Evolutionary conservation across 2,113 vertebrate genomes (phyloP), one percentile per base, ranked within the genome.

Genomic region (Callionymus lyra): DNA sequence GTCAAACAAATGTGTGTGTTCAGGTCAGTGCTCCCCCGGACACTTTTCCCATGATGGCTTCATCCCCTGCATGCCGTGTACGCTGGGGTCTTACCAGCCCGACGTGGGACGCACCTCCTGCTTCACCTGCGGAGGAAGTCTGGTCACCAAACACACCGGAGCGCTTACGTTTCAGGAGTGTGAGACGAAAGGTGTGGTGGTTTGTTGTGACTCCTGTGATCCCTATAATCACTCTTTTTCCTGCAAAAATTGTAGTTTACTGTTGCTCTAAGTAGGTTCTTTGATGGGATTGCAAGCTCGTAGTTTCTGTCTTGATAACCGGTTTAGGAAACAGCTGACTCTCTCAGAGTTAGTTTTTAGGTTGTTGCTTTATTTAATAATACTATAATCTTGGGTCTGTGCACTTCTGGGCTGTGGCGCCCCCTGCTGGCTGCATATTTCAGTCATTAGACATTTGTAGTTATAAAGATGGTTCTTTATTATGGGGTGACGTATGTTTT

Each of bases 1-100:
- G 21, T 27, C 21, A 4, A 8, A 4, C 14, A n/a, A 12, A 58
- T 64, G 37, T 70, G 21, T 69, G 27, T 61, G 16, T 43, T 44
- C 88, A 86, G 95, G 88, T 74, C 89, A 93, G 59, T 99, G 95
- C 56, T 80, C 77, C 14, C 86, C 86, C 0, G 94, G 95, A 56
- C 89, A 94, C 59, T 88, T 87, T 76, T 98, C 95, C 35, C 60
- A 65, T 0, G 89, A 96, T 1, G 95, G 95, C 55, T 93, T 98
- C 63, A 63, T 80, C 46, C 93, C 94, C 6, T 99, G 95, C 54
- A 64, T 85, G 49, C 78, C 74, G 0, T 98, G 95, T 65, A 83
- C 86, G 14, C 70, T 85, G 44, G 95, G 94, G 47, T 85, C 85
- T 0, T 99, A 90, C 65, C 95, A 99, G 80, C 83, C 91, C 0